Conservation (phyloP, 2,888 invertebrate genomes). For the Epirrhoe alternata region DNA sequence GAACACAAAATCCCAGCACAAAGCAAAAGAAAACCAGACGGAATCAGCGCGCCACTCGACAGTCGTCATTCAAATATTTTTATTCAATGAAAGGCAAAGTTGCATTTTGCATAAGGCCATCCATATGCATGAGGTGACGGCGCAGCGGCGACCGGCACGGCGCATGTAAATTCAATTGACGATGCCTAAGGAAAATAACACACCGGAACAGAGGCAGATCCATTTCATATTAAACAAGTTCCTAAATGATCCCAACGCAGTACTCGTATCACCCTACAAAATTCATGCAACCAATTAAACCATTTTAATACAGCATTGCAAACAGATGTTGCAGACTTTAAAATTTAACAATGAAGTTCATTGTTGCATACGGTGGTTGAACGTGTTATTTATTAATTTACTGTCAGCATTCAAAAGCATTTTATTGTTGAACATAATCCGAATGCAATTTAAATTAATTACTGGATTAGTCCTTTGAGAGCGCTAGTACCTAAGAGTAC, state of each 20-base stretch:
- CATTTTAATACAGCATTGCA: constrained; percentile 34
- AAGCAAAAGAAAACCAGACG: constrained; percentile 33
- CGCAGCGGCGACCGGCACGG: constrained; percentile 61
- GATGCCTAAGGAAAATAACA: constrained; percentile 69
- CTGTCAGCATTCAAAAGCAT: constrained; percentile 10
- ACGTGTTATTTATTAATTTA: constrained; percentile 31
- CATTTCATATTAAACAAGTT: constrained; percentile 61
- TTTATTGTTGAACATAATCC: constrained; percentile 6
- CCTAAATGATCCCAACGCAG: constrained; percentile 49
- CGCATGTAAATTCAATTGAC: constrained; percentile 75
- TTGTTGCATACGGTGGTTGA: constrained; percentile 30
- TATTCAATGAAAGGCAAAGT: constrained; percentile 70
- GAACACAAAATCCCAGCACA: not conserved
- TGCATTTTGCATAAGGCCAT: constrained; percentile 77
- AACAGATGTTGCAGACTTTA: constrained; percentile 40
- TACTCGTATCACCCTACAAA: constrained; percentile 4
- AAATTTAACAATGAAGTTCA: constrained; percentile 27
- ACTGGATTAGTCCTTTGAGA: constrained; percentile 19
- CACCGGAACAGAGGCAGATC: constrained; percentile 67
- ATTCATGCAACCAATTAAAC: constrained; percentile 37
- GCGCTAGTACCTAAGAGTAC: constrained; percentile 1
- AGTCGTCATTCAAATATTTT: constrained; percentile 62
- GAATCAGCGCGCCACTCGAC: constrained; percentile 25
- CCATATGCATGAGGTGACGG: constrained; percentile 75
- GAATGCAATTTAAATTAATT: constrained; percentile 22